Evolutionary conservation across 2,113 vertebrate species (phyloP).

Genomic region (Picathartes gymnocephalus): DNA sequence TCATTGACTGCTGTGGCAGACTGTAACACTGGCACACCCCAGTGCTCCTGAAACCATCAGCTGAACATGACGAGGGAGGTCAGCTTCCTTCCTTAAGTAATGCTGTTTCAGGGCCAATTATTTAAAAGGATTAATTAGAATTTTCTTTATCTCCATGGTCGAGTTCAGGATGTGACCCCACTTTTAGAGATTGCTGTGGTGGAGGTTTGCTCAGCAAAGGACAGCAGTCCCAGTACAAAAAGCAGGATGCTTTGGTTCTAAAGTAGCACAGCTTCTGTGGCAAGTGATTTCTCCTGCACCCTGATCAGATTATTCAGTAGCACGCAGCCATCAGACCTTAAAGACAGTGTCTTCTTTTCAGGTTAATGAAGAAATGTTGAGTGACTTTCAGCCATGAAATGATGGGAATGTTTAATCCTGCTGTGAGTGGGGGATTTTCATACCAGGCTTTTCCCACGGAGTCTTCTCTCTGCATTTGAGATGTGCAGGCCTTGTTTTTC

Average conservation of each 20-base stretch:
- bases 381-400: neutral
- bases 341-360: neutral
- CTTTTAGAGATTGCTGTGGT: neutral
- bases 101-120: neutral
- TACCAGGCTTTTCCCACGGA: neutral
- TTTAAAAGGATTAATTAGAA: neutral
- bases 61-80: neutral
- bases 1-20: fast-evolving
- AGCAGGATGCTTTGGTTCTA: neutral
- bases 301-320: neutral
- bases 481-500: neutral
- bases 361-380: neutral
- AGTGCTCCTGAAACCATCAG: neutral
- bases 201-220: neutral
- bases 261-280: neutral
- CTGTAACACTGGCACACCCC: neutral
- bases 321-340: neutral
- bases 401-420: neutral
- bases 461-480: neutral
- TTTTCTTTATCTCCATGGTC: neutral
- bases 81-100: neutral
- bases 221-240: neutral
- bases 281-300: neutral
- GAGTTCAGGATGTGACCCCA: neutral
- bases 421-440: neutral